These are phyloP conservation scores for Phaonia tiefii DNA, from an alignment of 2,888 invertebrate species.

Conservation along the genomic window DNA sequence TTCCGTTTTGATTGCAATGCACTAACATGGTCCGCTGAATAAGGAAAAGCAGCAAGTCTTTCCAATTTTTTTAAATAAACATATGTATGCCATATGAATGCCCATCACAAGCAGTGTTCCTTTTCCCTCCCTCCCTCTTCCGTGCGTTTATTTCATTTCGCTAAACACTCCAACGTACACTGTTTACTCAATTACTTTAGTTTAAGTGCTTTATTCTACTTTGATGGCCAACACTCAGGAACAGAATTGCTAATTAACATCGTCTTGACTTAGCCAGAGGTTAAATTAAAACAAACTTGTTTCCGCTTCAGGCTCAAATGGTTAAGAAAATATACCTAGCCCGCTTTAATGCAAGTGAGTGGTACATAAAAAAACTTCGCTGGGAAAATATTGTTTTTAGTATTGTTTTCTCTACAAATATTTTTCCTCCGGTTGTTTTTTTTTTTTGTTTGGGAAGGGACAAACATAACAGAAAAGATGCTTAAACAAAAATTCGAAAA, in stretches of 20 bases:
- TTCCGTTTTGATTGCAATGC: no score
- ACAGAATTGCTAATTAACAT: constrained; percentile 26
- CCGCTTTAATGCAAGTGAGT: no score
- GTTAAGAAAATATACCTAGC: constrained; percentile 1
- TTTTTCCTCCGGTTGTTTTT: no score
- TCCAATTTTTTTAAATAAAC: no score
- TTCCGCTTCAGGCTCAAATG: constrained; percentile 10
- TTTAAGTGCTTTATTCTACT: constrained; percentile 10
- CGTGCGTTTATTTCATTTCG: no score
- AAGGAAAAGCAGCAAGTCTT: no score
- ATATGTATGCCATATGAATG: no score
- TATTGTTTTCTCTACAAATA: constrained; percentile 8
- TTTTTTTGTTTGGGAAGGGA: neutral
- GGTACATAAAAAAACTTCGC: neutral
- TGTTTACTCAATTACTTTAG: constrained; percentile 33
- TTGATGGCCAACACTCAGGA: neutral
- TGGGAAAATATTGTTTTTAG: neutral
- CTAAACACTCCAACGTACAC: no score
- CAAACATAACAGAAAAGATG: neutral
- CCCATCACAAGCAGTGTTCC: no score
- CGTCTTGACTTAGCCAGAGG: constrained; percentile 16
- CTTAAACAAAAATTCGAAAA: constrained; percentile 36
- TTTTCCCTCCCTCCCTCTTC: no score
- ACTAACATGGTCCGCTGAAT: no score
- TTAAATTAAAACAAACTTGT: constrained; percentile 29